These are phyloP conservation scores for Calyptomena viridis DNA, from an alignment of 2,113 vertebrate species.

Conservation along the genomic window DNA sequence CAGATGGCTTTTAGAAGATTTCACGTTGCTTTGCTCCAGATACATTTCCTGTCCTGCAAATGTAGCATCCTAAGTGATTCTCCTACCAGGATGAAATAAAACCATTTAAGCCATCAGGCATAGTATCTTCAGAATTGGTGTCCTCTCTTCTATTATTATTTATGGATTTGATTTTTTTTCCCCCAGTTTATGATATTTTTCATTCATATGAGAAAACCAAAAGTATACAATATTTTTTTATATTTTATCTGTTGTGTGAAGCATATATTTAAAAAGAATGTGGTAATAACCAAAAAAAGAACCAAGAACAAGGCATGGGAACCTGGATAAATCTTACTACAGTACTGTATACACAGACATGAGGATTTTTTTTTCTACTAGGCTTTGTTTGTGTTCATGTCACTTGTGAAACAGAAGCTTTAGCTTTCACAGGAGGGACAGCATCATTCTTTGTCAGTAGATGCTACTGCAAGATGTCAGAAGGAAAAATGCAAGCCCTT, in stretches of 20 bases:
- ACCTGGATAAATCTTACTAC: background rate
- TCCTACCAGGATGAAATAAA: background rate
- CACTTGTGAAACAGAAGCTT: conserved; percentile 5
- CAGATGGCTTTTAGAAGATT: background rate
- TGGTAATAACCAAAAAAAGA: background rate
- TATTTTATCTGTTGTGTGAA: background rate
- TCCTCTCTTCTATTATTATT: background rate
- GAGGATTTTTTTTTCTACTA: background rate
- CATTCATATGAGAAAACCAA: background rate
- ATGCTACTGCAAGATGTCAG: background rate
- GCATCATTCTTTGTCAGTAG: background rate
- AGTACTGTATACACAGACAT: background rate
- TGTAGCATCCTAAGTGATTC: background rate
- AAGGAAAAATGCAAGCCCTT: background rate
- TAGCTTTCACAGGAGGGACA: background rate
- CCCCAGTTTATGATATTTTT: background rate
- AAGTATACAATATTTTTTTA: background rate
- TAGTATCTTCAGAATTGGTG: background rate
- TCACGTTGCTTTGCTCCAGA: background rate
- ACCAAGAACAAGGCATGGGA: background rate
- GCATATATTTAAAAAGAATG: background rate
- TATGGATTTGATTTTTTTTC: background rate
- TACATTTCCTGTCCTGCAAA: background rate
- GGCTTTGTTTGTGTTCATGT: background rate
- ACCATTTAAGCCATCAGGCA: background rate